phyloP scores from a whole-genome alignment of 2,888 invertebrate genomes.

The Drosophila emarginata region DNA sequence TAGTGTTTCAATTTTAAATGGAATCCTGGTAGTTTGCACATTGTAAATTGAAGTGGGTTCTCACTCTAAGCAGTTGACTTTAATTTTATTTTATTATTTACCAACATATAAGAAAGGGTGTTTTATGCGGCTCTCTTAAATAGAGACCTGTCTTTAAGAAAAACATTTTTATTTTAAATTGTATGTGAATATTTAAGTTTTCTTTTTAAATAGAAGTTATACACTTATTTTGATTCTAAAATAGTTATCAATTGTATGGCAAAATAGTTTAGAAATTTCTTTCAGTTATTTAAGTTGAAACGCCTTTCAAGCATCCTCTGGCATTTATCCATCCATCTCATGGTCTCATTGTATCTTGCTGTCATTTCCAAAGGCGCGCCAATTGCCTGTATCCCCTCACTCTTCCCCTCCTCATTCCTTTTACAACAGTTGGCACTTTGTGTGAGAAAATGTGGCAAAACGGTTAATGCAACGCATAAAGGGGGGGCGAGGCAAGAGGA shows the following conservation, averaged over 20 bases:
- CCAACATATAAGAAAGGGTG: no score
- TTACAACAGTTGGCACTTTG: slow-evolving; percentile 39
- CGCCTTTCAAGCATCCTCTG: slow-evolving; percentile 1
- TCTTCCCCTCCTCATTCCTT: slow-evolving; percentile 14
- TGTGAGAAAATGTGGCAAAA: slow-evolving; percentile 75
- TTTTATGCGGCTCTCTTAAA: no score
- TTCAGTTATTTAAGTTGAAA: slow-evolving; percentile 1
- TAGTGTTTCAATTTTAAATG: no score
- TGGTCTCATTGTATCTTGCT: slow-evolving; percentile 48
- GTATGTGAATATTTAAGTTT: no score
- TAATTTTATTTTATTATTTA: no score
- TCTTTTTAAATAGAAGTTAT: no score
- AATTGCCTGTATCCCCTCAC: slow-evolving; percentile 53
- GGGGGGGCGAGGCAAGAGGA: slow-evolving; percentile 12
- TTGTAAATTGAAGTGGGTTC: no score
- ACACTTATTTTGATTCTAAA: neutral
- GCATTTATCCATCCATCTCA: neutral
- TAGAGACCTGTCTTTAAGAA: no score
- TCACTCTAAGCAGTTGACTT: no score
- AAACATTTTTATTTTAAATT: no score
- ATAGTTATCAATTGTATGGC: slow-evolving; percentile 1
- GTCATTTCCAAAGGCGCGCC: slow-evolving; percentile 72
- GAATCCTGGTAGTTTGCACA: no score
- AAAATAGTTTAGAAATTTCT: neutral
- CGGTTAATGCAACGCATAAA: slow-evolving; percentile 55